Percentiles rank a stretch among this genome's conserved stretches.
phyloP scores from a whole-genome alignment of 2,888 invertebrate genomes.

The Drosophila hamatofila region DNA sequence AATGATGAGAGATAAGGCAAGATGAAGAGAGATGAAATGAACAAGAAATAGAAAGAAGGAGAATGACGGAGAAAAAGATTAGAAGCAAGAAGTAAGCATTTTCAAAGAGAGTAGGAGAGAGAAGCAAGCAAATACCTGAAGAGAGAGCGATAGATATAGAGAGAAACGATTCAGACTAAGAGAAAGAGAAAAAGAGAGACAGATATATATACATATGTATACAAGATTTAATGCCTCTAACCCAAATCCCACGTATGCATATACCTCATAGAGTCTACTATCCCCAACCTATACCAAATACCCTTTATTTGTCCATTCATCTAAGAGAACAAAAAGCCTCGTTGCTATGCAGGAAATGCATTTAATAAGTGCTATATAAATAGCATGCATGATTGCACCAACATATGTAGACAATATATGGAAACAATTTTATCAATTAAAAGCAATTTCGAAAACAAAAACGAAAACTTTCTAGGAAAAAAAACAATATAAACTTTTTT shows the following conservation, averaged over 20 bases:
- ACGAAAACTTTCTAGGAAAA: conserved; percentile 15
- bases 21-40: too few relatives aligned
- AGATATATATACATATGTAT: too few relatives aligned
- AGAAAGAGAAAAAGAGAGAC: neutral
- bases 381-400: conserved; percentile 2
- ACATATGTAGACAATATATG: conserved; percentile 45
- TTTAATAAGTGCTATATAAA: conserved; percentile 13
- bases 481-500: conserved; percentile 35
- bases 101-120: neutral
- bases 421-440: conserved; percentile 73
- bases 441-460: conserved; percentile 56
- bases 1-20: neutral
- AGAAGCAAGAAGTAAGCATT: too few relatives aligned
- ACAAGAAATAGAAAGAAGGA: too few relatives aligned
- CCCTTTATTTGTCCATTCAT: neutral
- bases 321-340: neutral
- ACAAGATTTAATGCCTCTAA: too few relatives aligned
- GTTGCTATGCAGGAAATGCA: neutral
- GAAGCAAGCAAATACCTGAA: too few relatives aligned
- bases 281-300: neutral
- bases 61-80: neutral
- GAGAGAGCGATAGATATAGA: too few relatives aligned
- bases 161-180: too few relatives aligned
- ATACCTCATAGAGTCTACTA: neutral
- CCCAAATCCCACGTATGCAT: neutral